Base-by-base conservation (phyloP, 2,113 vertebrate genomes). In the Caretta caretta region DNA sequence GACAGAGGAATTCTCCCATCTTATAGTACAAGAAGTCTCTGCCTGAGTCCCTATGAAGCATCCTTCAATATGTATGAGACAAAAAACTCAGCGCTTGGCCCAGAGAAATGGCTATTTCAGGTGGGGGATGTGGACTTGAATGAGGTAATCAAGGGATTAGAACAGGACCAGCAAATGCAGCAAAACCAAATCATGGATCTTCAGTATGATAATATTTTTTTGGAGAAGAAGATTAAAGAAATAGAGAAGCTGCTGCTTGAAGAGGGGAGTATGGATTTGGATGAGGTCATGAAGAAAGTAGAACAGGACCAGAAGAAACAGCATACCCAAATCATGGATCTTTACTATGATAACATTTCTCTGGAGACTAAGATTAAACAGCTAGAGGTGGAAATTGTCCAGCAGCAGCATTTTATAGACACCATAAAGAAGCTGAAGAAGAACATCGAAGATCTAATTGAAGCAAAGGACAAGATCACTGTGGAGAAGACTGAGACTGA, bases 401-500 rank as follows among this genome's bases (percentile, higher is more conserved):
- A 93, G 54, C 89, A 97, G 84, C 82, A 87, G 1, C 24, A 92
- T 38, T 87, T 94, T 1, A 3, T 90, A 46, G 91, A 94, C 42
- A 84, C 76, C 49, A 89, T 96, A 19, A 89, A 86, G 25, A 82
- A 95, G 59, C 81, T 97, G 5, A 95, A 97, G 91, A 91, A 91
- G 53, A 93, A 87, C 16, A 24, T 90, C 0, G 91, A 97, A 83
- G 88, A 93, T 50, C 19, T 82, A 72, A 97, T 93, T 80, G 91
- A 98, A 80, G 93, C 92, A 38, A 97, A 97, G 90, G 90, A 96
- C 80, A 95, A 86, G 31, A 75, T 96, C 35, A 92, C 80, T 25
- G 84, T 97, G 31, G 95, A 97, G 90, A 96, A 97, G 81, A 95
- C 69, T 17, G 62, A 96, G 9, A 49, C 87, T 10, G 92, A 83